These are phyloP conservation scores for Drosophila paranaensis DNA, from an alignment of 2,888 invertebrate genomes.

Conservation along the genomic window DNA sequence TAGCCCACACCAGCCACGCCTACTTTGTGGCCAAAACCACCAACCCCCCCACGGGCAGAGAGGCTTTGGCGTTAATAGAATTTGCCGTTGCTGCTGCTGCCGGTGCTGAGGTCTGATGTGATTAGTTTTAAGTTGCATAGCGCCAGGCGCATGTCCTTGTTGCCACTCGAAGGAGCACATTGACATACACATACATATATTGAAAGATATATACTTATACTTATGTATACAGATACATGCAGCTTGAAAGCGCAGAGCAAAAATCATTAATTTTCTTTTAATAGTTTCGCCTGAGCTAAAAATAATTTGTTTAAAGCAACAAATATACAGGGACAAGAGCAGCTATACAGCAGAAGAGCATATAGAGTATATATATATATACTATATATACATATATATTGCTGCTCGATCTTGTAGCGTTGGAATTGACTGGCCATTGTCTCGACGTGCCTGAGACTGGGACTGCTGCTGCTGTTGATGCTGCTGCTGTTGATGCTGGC, in stretches of 20 bases:
- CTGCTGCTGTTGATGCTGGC: constrained; percentile 42
- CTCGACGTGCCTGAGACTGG: constrained; percentile 17
- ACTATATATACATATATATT: neutral
- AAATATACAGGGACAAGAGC: constrained; percentile 39
- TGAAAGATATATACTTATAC: too few species aligned
- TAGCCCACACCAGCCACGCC: neutral
- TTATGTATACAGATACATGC: constrained; percentile 11
- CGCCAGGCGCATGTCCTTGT: constrained; percentile 54
- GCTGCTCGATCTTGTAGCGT: constrained; percentile 21
- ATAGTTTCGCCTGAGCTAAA: constrained; percentile 65
- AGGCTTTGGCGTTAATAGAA: constrained; percentile 57
- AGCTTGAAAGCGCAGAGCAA: constrained; percentile 51
- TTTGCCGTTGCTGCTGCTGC: constrained; percentile 47
- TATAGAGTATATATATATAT: neutral
- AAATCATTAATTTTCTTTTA: constrained; percentile 72
- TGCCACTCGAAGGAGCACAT: constrained; percentile 29
- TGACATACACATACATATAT: neutral
- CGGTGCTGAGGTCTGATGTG: constrained; percentile 51
- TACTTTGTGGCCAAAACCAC: neutral
- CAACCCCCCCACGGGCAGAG: neutral
- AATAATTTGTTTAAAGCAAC: constrained; percentile 71
- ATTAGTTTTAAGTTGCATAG: constrained; percentile 71
- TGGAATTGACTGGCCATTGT: constrained; percentile 27
- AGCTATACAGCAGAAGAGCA: neutral
- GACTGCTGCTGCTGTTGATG: constrained; percentile 31